Evolutionary conservation across 2,888 invertebrate species (phyloP), one percentile per base, ranked within the genome.

Genomic region (Proisotoma minuta): DNA sequence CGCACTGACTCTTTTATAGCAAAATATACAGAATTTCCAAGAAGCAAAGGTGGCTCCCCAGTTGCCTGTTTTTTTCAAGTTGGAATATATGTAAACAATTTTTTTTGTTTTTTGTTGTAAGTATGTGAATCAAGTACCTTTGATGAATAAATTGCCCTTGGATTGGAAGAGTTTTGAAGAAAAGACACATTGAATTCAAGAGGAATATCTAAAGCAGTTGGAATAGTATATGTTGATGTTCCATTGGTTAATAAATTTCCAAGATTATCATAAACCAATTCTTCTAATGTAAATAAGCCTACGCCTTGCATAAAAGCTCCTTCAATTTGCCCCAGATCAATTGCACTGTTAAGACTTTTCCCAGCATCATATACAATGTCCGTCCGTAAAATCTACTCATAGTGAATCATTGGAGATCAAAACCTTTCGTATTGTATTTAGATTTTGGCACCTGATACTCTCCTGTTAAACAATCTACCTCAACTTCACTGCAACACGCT

Each of bases 291-390:
- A 75, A 90, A 94, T 58, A 97, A 78, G 1, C 96, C 97, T 74
- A 93, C 92, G 0, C 97, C 97, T 82, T 95, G 95, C 76, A 92
- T 83, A 75, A 95, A 97, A 0, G 84, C 96, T 1, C 97, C 97
- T 80, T 97, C 97, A n/a, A 97, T 88, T 43, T 26, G 29, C 18
- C 53, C 97, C 72, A 97, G 89, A 75, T 97, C 97, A 69, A 97
- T 92, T 1, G 95, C 95, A 2, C 97, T 97, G 79, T 97, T 97
- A 60, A 97, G 80, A 78, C 95, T 95, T 73, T 90, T 87, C 0
- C 96, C 96, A 70, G 96, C 82, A 80, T 97, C 97, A 95, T 97
- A 96, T 0, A 97, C 94, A 73, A 97, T 95, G 75, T 97, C 94
- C 0, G 91, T 89, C 75, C 88, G 83, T 39, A 93, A 78, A 2